A percentile compares a stretch with the other conserved stretches of the same genome.
Evolutionary conservation across 2,113 vertebrate genomes (phyloP).

Genomic region (Porphyrio hochstetteri): DNA sequence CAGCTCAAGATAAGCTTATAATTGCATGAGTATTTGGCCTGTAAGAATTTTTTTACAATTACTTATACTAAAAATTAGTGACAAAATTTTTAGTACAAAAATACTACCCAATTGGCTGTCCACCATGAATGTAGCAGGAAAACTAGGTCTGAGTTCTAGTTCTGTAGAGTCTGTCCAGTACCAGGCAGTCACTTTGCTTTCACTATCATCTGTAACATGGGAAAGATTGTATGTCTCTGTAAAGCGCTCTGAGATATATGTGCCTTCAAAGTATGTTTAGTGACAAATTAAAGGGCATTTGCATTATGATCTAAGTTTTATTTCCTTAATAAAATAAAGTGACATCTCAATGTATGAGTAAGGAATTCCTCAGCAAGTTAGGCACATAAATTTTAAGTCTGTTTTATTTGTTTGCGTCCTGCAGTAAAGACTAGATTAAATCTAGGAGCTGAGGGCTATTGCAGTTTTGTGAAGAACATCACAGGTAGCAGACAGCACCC

Average conservation of each 20-base stretch:
- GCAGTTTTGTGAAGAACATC: not conserved
- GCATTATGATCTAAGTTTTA: not conserved
- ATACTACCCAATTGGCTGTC: not conserved
- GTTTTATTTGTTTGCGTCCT: not conserved
- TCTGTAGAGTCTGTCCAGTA: not conserved
- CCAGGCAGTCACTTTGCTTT: not conserved
- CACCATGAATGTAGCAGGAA: too few relatives aligned
- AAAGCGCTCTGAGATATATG: not conserved
- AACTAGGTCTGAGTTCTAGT: not conserved
- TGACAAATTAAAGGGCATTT: not conserved
- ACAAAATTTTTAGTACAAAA: not conserved
- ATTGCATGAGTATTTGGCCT: not conserved
- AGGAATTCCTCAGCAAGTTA: not conserved
- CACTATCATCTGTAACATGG: not conserved
- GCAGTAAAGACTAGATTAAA: not conserved
- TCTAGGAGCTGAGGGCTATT: not conserved
- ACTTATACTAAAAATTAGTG: not conserved
- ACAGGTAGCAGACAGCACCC: not conserved
- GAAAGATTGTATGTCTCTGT: not conserved
- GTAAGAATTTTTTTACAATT: not conserved
- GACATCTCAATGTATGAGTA: not conserved
- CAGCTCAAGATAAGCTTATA: not conserved
- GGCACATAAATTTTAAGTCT: not conserved
- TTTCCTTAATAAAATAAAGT: not conserved
- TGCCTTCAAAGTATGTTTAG: not conserved